phyloP scores from a whole-genome alignment of 2,888 invertebrate genomes.

The Galerucella nymphaeae region DNA sequence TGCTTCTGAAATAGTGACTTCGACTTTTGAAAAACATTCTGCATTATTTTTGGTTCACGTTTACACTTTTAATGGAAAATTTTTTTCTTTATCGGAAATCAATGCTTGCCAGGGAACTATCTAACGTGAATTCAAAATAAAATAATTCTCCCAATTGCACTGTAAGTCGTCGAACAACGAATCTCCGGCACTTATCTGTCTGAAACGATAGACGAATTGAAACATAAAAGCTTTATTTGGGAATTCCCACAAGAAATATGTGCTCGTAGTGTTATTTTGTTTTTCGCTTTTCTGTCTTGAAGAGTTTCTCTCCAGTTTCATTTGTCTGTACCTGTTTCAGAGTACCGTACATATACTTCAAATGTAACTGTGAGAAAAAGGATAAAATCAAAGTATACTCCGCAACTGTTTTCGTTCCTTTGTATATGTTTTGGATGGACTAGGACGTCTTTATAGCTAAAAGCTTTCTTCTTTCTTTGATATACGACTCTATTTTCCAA shows the following conservation, averaged over 20 bases:
- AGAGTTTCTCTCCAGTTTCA: not conserved
- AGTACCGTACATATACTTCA: not conserved
- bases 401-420: not conserved
- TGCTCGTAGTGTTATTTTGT: constrained; percentile 46
- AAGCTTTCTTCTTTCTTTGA: not conserved
- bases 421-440: not conserved
- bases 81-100: too few relatives aligned
- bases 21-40: too few relatives aligned
- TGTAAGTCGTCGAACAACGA: constrained; percentile 40
- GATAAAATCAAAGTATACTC: not conserved
- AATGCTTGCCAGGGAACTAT: too few relatives aligned
- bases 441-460: constrained; percentile 5
- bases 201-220: constrained; percentile 51
- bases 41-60: too few relatives aligned
- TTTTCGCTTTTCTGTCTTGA: constrained; percentile 42
- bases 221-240: constrained; percentile 52
- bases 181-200: constrained; percentile 41
- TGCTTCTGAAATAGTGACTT: too few relatives aligned
- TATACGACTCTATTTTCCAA: not conserved
- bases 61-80: too few relatives aligned
- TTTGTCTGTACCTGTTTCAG: not conserved
- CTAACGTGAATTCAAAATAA: not conserved
- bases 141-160: constrained; percentile 35
- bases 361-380: not conserved
- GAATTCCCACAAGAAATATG: constrained; percentile 51